Evolutionary conservation across 2,888 invertebrate genomes (phyloP), one percentile per base, ranked within the genome.

Genomic region (Dynastes tityus): DNA sequence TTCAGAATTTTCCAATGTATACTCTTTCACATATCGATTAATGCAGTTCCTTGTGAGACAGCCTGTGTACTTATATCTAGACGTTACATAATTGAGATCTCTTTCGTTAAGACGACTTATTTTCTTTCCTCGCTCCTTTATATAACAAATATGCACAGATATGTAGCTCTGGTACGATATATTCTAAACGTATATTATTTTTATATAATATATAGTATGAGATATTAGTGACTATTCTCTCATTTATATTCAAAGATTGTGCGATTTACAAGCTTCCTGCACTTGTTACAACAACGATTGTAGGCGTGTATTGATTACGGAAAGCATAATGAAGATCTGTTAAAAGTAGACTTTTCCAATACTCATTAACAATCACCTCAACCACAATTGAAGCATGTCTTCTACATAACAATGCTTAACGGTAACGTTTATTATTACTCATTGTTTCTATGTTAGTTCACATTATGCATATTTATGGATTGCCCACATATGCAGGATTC

Each of bases 201-300:
- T 53, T 53, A 16, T 53, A 53, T n/a, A 16, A 2, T n/a, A n/a
- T 16, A 1, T n/a, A 53, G n/a, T 11, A 16, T 0, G n/a, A 16
- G 6, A 13, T 29, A 29, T 37, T 64, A 6, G 9, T 64, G 9
- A 64, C 29, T 29, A 32, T 9, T n/a, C n/a, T 51, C 53, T 70
- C 29, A 70, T 70, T 32, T 22, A 29, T 27, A 70, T 70, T 70
- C 68, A 53, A 70, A 51, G 29, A 32, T 22, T 22, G 68, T 29
- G 53, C 68, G 53, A 70, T 53, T 70, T 70, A 51, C 68, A 70
- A 49, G 49, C 53, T 70, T 70, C 68, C 68, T 13, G 68, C 27
- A 32, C 51, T 53, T 70, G 53, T 70, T 53, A 45, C n/a, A 29
- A 53, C 68, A 53, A 51, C 40, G 37, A 70, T 70, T 29, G 51